Percentiles rank a stretch among this genome's conserved stretches.
phyloP scores from a whole-genome alignment of 1,140 invertebrate species.

The Cotesia typhae region DNA sequence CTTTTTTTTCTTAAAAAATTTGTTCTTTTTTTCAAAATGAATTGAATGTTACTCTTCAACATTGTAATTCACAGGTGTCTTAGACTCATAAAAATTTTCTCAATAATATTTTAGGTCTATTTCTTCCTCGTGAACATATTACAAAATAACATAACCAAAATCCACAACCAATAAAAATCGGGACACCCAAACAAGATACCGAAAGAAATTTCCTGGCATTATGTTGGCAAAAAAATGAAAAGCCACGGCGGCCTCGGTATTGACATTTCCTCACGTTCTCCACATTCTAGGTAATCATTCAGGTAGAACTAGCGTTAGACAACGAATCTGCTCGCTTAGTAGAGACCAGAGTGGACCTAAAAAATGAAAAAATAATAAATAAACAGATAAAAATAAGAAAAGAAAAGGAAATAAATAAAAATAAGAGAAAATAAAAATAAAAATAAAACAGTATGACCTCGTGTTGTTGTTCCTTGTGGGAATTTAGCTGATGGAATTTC shows the following conservation, averaged over 20 bases:
- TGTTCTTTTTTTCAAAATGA: too few species aligned
- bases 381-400: not conserved
- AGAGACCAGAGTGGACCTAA: not conserved
- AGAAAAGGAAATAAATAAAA: too few species aligned
- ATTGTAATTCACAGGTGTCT: too few species aligned
- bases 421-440: not conserved
- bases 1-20: too few species aligned
- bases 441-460: constrained; percentile 24
- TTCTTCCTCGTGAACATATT: too few species aligned
- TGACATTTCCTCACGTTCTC: constrained; percentile 63
- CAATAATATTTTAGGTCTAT: too few species aligned
- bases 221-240: not conserved
- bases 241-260: constrained; percentile 42
- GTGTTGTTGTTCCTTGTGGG: constrained; percentile 27
- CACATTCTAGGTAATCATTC: constrained; percentile 48
- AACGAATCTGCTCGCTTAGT: not conserved
- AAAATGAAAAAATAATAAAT: not conserved
- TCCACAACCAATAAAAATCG: too few species aligned
- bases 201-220: too few species aligned
- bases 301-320: constrained; percentile 23
- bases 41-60: too few species aligned
- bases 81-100: too few species aligned
- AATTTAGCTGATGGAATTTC: constrained; percentile 51
- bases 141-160: too few species aligned
- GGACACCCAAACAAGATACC: too few species aligned